Evolutionary conservation across 2,797 vertebrate genomes (phyloP).

Genomic region (Galago senegalensis): DNA sequence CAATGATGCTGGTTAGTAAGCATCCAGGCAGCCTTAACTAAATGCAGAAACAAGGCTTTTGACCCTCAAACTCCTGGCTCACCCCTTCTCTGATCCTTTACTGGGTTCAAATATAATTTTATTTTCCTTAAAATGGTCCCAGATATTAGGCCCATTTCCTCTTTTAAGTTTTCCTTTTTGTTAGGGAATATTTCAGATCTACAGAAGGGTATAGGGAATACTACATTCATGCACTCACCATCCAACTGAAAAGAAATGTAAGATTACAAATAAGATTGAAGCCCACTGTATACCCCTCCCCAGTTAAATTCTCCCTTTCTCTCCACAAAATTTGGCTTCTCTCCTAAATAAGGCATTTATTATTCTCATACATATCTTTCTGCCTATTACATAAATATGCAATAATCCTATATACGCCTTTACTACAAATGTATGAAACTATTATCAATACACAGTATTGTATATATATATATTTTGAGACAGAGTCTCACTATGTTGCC

Average conservation of each 20-base stretch:
- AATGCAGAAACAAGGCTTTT: not conserved
- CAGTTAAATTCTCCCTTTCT: not conserved
- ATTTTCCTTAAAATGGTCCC: not conserved
- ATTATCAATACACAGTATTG: not conserved
- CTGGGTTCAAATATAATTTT: not conserved
- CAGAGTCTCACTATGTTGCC: too few relatives aligned
- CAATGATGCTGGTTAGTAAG: not conserved
- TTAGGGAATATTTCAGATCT: not conserved
- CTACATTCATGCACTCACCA: not conserved
- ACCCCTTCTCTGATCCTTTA: not conserved
- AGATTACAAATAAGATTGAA: conserved; percentile 14
- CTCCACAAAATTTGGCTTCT: not conserved
- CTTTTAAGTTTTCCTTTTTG: not conserved
- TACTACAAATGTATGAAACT: not conserved
- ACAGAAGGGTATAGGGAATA: not conserved
- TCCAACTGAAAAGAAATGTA: not conserved
- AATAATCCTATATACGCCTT: not conserved
- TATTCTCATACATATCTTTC: not conserved
- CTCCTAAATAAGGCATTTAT: not conserved
- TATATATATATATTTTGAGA: not conserved
- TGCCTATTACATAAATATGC: not conserved
- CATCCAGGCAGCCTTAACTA: not conserved
- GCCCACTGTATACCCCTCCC: not conserved
- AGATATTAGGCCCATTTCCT: not conserved
- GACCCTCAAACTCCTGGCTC: not conserved